A percentile compares a stretch with the other conserved stretches of the same genome.
Evolutionary conservation across 2,797 vertebrate species (phyloP).

Genomic region (Corythornis leucogaster): DNA sequence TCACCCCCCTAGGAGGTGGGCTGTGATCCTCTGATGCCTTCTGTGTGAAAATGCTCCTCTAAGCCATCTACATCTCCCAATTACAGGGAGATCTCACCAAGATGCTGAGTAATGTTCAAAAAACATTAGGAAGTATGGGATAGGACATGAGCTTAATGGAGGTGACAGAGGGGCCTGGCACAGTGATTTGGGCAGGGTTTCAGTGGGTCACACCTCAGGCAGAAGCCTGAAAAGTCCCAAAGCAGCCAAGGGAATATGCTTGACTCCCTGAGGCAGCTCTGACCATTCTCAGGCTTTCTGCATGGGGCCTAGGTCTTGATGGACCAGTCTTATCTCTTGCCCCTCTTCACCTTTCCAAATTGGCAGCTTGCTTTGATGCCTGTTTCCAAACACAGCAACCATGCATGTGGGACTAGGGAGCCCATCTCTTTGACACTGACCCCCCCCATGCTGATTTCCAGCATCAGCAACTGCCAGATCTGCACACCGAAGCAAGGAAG

Average conservation of each 20-base stretch:
- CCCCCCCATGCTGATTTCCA: not conserved
- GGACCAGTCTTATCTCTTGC: not conserved
- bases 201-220: not conserved
- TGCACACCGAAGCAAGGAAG: rapidly evolving
- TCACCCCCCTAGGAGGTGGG: not conserved
- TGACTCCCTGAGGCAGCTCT: not conserved
- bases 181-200: not conserved
- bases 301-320: not conserved
- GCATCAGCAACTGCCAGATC: not conserved
- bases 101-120: not conserved
- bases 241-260: rapidly evolving
- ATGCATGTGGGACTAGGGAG: not conserved
- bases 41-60: not conserved
- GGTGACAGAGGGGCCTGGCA: not conserved
- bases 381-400: not conserved
- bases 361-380: not conserved
- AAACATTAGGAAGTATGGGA: not conserved
- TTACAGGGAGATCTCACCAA: not conserved
- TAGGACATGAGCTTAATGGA: not conserved
- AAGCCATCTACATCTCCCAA: not conserved
- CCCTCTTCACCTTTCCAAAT: not conserved
- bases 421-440: not conserved
- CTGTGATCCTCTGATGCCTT: not conserved
- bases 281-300: not conserved
- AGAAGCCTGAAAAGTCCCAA: not conserved